Percentiles rank a stretch among this genome's conserved stretches.
phyloP scores from a whole-genome alignment of 1,140 invertebrate genomes.

The Dreissena rostriformis region DNA sequence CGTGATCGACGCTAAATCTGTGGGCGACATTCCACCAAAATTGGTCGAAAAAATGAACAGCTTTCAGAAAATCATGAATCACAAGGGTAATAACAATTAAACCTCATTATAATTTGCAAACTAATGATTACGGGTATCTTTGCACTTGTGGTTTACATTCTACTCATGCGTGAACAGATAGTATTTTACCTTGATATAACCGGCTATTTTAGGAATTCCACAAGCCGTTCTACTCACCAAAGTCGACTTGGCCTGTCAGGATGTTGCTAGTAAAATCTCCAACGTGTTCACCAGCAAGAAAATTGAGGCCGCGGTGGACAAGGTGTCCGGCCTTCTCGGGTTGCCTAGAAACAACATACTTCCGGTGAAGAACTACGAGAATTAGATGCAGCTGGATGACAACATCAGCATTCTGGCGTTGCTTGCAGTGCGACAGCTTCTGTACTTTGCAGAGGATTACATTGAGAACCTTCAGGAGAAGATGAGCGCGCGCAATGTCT shows the following conservation, averaged over 20 bases:
- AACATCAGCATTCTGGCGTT: constrained; percentile 35
- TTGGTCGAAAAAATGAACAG: constrained; percentile 29
- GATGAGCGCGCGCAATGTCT: not conserved
- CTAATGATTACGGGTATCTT: not conserved
- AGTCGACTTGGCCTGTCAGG: constrained; percentile 41
- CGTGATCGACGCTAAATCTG: not conserved
- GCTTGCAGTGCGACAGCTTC: constrained; percentile 20
- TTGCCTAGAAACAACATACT: constrained; percentile 50
- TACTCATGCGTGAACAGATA: not conserved
- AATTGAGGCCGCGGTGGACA: constrained; percentile 36
- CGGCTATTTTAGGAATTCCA: constrained; percentile 37
- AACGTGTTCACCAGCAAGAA: constrained; percentile 34
- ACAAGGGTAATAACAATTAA: constrained; percentile 5
- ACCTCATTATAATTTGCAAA: not conserved
- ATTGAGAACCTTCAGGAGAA: constrained; percentile 25
- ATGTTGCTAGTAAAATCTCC: constrained; percentile 14
- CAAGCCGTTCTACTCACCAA: constrained; percentile 52
- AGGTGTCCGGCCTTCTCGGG: constrained; percentile 46
- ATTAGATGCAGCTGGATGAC: constrained; percentile 38
- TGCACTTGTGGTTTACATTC: not conserved
- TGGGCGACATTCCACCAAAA: constrained; percentile 13
- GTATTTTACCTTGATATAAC: not conserved
- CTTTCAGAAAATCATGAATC: constrained; percentile 14
- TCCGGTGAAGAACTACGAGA: constrained; percentile 52
- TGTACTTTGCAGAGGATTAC: constrained; percentile 49